These are phyloP conservation scores for Linurgus olivaceus DNA, from an alignment of 2,797 vertebrate species.

Conservation along the genomic window DNA sequence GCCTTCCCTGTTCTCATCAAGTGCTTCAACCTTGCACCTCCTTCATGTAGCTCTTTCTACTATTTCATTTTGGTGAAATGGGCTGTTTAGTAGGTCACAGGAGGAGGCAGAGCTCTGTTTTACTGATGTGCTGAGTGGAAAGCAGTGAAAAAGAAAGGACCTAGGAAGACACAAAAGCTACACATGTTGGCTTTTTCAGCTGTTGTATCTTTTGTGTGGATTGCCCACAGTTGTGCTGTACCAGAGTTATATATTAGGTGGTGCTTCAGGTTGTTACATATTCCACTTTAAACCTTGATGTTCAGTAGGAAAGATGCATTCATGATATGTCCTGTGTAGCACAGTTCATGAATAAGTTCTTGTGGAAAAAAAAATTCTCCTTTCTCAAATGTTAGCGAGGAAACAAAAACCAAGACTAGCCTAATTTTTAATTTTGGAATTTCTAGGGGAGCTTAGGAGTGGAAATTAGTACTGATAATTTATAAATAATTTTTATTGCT, in stretches of 20 bases:
- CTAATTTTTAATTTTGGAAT: neutral
- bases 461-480: neutral
- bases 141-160: neutral
- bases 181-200: neutral
- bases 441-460: neutral
- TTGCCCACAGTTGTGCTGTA: neutral
- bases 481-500: neutral
- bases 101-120: conserved; percentile 18
- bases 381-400: neutral
- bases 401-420: neutral
- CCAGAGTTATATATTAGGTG: neutral
- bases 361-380: neutral
- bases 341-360: neutral
- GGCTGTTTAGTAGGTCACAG: conserved; percentile 22
- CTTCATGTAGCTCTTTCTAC: conserved; percentile 16
- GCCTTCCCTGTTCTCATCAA: conserved; percentile 11
- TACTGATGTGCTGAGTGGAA: neutral
- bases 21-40: conserved; percentile 27
- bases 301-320: neutral
- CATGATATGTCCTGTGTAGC: neutral
- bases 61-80: conserved; percentile 54
- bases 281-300: neutral
- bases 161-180: neutral
- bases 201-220: neutral
- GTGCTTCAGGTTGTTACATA: neutral